Base-by-base conservation (phyloP, 2,797 vertebrate species). In the Sebastes oblongus region DNA sequence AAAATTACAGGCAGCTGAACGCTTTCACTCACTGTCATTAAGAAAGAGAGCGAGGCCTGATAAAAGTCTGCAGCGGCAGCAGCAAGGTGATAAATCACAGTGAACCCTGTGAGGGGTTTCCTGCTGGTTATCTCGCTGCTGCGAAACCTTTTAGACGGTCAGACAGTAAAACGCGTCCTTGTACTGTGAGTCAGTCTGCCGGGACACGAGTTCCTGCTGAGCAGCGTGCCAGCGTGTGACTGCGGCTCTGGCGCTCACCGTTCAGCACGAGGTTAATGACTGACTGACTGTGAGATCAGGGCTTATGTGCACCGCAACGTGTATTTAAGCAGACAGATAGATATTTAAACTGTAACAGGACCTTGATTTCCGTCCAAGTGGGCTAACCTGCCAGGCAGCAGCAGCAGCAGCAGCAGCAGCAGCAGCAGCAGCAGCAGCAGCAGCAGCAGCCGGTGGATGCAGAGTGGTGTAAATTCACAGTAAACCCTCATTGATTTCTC, bases 301-400 rank as follows among this genome's bases (percentile, higher is more conserved):
- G 10, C 42, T 71, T 20, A 7, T 3, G 50, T 0, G 13, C 2
- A 59, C 64, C 69, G 34, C 58, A 59, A 20, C 24, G 1, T 69
- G 80, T 59, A 13, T 75, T 82, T 65, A 78, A 82, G 66, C 83
- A 52, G 81, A 67, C 39, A 61, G 18, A 74, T 39, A 20, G 64
- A 73, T 50, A 25, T 70, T 86, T 60, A 59, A 65, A 72, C 76
- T 61, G 54, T 54, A 69, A 25, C 80, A 8, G 69, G 72, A 75
- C 30, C 39, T 65, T 46, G 39, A 42, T 62, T 46, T 69, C 13
- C 14, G 27, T 67, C 24, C 24, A 7, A 69, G 20, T 65, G 34
- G 27, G 30, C 34, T 20, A 2, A 77, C 72, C 36, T 2, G 66
- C 34, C 67, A 65, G n/a, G 46, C 42, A 12, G 34, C 18, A 13